Base-by-base conservation (phyloP, 2,888 invertebrate genomes). In the Tanytarsus gracilentus region DNA sequence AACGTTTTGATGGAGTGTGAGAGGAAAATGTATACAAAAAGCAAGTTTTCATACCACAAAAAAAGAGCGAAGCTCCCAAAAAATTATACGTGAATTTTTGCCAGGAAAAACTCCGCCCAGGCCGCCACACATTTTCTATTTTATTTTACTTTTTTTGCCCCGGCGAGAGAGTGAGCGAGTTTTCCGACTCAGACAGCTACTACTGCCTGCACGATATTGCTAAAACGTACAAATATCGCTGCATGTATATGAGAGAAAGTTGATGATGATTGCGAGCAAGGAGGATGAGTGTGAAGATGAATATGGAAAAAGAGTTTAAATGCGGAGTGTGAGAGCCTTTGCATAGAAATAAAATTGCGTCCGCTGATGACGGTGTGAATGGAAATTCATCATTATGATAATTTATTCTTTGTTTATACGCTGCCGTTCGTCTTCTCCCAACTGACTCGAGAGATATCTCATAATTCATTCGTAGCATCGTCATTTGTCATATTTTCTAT, bases 101-200 rank as follows among this genome's bases (percentile, higher is more conserved):
- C 21, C 40, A 58, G 58, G 44, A 58, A 58, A 58, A 58, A 58
- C 58, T 58, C 58, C 58, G 58, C 58, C 58, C 58, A 58, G 16
- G n/a, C n/a, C n/a, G n/a, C 40, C 18, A 44, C 56, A 40, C 40
- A 40, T 56, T 56, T 56, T 40, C 27, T 26, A 23, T 56, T 56
- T 56, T 55, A 27, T 56, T 55, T 25, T 39, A 26, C 33, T 36
- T 36, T 36, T 36, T 44, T 44, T 23, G 23, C 44, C 23, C 23
- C 44, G 44, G n/a, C n/a, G n/a, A n/a, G n/a, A n/a, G n/a, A n/a
- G n/a, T n/a, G n/a, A n/a, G n/a, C n/a, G n/a, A n/a, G n/a, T n/a
- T n/a, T n/a, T n/a, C n/a, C n/a, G n/a, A n/a, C n/a, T 44, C 18
- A 44, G 44, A 44, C 44, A 8, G 44, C 40, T 40, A 40, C 40